phyloP scores from a whole-genome alignment of 2,888 invertebrate genomes.

The Stramonita haemastoma region DNA sequence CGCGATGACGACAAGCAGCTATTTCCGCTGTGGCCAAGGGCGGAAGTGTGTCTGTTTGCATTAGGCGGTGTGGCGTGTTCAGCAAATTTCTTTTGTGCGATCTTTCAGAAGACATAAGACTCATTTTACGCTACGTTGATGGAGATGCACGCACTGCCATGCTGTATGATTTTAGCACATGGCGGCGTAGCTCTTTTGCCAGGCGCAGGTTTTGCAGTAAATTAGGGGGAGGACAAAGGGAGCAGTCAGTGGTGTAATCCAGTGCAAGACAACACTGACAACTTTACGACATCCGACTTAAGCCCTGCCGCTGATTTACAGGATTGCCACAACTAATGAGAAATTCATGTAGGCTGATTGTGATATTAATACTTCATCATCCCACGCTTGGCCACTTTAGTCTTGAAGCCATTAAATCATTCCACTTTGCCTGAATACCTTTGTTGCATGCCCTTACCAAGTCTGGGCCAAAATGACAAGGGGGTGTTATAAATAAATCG shows the following conservation, averaged over 20 bases:
- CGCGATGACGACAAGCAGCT: slow-evolving; percentile 36
- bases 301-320: background rate
- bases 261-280: background rate
- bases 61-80: slow-evolving; percentile 5
- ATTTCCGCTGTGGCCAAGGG: slow-evolving; percentile 29
- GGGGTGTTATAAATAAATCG: too few species aligned
- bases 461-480: too few species aligned
- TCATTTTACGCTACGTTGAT: background rate
- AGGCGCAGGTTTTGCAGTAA: background rate
- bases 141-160: background rate
- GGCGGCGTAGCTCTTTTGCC: background rate
- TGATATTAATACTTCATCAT: background rate
- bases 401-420: background rate
- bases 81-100: slow-evolving; percentile 16
- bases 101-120: slow-evolving; percentile 11
- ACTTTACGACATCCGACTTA: background rate
- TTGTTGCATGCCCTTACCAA: too few species aligned
- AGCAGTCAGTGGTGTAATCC: background rate
- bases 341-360: background rate
- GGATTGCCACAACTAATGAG: background rate
- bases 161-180: background rate
- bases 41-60: slow-evolving; percentile 37
- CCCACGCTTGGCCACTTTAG: background rate
- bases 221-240: background rate
- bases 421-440: too few species aligned